Evolutionary conservation across 2,888 invertebrate genomes (phyloP), one percentile per base, ranked within the genome.

Genomic region (Drosophila bunnanda): DNA sequence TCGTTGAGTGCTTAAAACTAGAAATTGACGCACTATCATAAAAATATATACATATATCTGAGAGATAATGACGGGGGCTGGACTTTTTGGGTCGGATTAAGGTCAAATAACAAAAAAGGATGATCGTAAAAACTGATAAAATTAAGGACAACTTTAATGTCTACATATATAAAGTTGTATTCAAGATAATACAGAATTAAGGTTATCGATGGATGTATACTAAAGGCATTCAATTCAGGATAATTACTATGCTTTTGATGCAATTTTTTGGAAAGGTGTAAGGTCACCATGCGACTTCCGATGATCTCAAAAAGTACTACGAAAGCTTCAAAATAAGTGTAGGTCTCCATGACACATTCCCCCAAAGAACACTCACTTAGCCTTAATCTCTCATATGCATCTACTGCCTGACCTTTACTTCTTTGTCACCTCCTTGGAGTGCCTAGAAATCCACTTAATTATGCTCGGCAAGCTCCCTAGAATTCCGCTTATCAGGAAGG

Each of bases 401-500:
- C 38, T 68, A 39, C 17, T 15, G 5, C n/a, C 67, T 48, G 57
- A 48, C 70, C 70, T 68, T 68, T 66, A 15, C 44, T 17, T 38
- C 30, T 22, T 28, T 10, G 13, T 34, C 15, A 39, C 17, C 54
- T 20, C 62, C 65, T 46, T 44, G 13, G 7, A 38, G 54, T 71
- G 50, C 48, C 38, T 17, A 44, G 66, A 74, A 65, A 44, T 65
- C 34, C 44, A 44, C 75, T 73, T 73, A 52, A 55, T 65, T 74
- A 55, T 55, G 64, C 54, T 61, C 36, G 13, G 38, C n/a, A 59
- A 22, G 38, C 53, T 67, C 10, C 1, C 67, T 80, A 77, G 80
- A 80, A 82, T 77, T 82, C 61, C 46, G 73, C 83, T 83, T 86
- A 83, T 88, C 89, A 74, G 75, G 43, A 38, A 34, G 48, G 44